These are phyloP conservation scores for Craniophora ligustri DNA, from an alignment of 2,888 invertebrate genomes.

Conservation along the genomic window DNA sequence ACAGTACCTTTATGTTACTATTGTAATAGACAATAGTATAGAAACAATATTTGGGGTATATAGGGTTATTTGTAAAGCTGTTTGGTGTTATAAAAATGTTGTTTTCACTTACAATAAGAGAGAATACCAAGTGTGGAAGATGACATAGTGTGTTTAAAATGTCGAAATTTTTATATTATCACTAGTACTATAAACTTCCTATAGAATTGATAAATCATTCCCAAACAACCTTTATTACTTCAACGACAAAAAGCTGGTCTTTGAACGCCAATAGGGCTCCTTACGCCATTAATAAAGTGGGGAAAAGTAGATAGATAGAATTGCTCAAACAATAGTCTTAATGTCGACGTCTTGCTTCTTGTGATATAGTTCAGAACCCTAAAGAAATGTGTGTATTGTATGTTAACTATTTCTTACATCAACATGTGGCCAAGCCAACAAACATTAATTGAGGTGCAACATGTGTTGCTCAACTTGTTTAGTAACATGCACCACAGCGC, in stretches of 20 bases:
- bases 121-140: too few relatives aligned
- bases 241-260: not conserved
- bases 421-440: too few relatives aligned
- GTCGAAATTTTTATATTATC: too few relatives aligned
- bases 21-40: not conserved
- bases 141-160: too few relatives aligned
- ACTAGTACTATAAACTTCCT: too few relatives aligned
- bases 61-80: too few relatives aligned
- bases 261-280: conserved; percentile 1
- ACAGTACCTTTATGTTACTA: conserved; percentile 21
- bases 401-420: not conserved
- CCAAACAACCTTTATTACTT: too few relatives aligned
- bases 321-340: not conserved
- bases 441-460: too few relatives aligned
- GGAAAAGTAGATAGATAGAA: conserved; percentile 20
- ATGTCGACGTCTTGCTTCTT: not conserved
- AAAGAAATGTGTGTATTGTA: not conserved
- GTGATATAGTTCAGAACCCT: not conserved
- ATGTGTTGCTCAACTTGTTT: too few relatives aligned
- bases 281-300: conserved; percentile 26
- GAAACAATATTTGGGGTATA: conserved; percentile 1
- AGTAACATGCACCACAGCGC: not conserved
- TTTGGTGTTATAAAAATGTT: too few relatives aligned
- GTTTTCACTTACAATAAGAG: too few relatives aligned
- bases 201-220: too few relatives aligned